These are phyloP conservation scores for Pseudotriccus pelzelni DNA, from an alignment of 2,797 vertebrate genomes.

Conservation along the genomic window DNA sequence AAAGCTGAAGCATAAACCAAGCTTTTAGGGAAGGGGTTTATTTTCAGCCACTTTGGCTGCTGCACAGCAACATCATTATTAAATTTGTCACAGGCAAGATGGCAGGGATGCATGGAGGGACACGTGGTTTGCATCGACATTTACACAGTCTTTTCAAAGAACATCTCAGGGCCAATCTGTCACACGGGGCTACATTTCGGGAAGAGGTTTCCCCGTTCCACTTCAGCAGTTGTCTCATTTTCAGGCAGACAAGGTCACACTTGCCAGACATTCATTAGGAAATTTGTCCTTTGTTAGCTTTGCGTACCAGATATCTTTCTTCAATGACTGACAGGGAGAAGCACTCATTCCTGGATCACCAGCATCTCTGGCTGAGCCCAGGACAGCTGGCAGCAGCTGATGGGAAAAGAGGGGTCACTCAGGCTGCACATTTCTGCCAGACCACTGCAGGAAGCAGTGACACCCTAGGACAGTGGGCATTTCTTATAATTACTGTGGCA, in stretches of 20 bases:
- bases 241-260: not conserved
- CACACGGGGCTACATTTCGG: not conserved
- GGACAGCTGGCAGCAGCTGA: not conserved
- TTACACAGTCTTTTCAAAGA: not conserved
- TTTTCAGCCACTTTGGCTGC: not conserved
- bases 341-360: not conserved
- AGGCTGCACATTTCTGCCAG: not conserved
- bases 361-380: not conserved
- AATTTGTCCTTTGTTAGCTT: not conserved
- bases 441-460: not conserved
- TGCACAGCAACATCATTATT: not conserved
- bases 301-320: not conserved
- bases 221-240: not conserved
- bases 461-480: not conserved
- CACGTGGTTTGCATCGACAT: not conserved
- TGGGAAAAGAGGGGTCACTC: not conserved
- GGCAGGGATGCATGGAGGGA: not conserved
- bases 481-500: not conserved
- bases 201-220: not conserved
- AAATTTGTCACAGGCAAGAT: not conserved
- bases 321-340: not conserved
- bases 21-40: not conserved
- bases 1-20: not conserved
- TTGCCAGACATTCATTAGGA: not conserved
- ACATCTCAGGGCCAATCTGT: not conserved